A percentile compares a stretch with the other conserved stretches of the same genome.
phyloP scores from a whole-genome alignment of 2,888 invertebrate genomes.

The Ophion ellenae region DNA sequence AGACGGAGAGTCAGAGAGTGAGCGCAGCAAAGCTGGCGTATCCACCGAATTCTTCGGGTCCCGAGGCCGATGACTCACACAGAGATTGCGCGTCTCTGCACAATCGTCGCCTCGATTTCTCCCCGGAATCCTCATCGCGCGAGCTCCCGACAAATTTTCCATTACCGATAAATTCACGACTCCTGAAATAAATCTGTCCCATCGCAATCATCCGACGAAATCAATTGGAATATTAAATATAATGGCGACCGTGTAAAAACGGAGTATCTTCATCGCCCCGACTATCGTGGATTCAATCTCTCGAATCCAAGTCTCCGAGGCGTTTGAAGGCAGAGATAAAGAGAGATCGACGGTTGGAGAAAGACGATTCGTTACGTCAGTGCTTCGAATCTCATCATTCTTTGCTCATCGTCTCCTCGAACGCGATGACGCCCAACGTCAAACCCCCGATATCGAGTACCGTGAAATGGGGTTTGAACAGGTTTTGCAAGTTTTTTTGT shows the following conservation, averaged over 20 bases:
- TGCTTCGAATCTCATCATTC: too few species aligned
- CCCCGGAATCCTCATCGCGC: neutral
- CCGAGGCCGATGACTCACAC: constrained; percentile 24
- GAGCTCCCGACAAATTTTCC: neutral
- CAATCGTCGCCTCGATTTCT: constrained; percentile 9
- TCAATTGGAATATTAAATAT: neutral
- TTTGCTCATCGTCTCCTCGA: too few species aligned
- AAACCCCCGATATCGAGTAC: too few species aligned
- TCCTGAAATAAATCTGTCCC: neutral
- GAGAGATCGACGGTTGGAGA: too few species aligned
- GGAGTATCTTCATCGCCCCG: too few species aligned
- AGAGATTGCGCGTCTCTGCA: neutral
- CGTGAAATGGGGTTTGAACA: too few species aligned
- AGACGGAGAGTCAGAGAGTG: constrained; percentile 3
- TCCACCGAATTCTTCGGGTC: constrained; percentile 38
- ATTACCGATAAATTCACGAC: neutral
- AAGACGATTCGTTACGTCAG: too few species aligned
- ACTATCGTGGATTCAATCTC: too few species aligned
- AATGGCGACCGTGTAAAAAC: neutral
- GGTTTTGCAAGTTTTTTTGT: too few species aligned
- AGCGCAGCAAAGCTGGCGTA: constrained; percentile 21
- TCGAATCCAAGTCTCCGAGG: too few species aligned
- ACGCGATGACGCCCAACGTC: too few species aligned
- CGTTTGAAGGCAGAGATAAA: too few species aligned
- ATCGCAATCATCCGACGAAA: neutral